phyloP scores from a whole-genome alignment of 1,140 invertebrate species.

The Batillaria attramentaria region DNA sequence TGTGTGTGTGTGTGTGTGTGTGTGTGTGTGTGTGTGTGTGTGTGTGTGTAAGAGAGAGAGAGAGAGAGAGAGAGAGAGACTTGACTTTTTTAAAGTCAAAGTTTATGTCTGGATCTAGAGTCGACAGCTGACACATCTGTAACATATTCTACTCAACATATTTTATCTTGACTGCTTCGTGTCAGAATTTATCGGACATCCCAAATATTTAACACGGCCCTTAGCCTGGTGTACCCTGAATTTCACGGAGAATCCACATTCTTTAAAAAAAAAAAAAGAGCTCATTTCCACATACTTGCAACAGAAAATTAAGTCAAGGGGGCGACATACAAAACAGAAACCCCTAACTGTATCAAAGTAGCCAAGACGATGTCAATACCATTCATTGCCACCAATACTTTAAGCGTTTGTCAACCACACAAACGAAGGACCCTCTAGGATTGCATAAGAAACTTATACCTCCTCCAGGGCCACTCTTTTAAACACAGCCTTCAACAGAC shows the following conservation, averaged over 20 bases:
- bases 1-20: not conserved
- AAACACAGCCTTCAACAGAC: not conserved
- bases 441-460: constrained; percentile 12
- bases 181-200: no score
- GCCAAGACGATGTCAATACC: not conserved
- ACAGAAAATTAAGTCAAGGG: not conserved
- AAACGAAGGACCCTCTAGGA: not conserved
- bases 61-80: not conserved
- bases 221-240: not conserved
- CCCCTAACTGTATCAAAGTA: not conserved
- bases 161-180: no score
- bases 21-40: not conserved
- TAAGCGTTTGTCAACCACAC: not conserved
- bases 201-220: not conserved
- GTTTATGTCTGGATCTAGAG: not conserved
- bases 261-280: not conserved
- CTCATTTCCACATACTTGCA: not conserved
- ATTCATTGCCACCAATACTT: not conserved
- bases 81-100: not conserved
- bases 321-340: not conserved
- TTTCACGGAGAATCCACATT: not conserved
- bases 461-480: no score
- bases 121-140: not conserved
- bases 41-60: not conserved
- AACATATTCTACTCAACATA: no score